phyloP scores from a whole-genome alignment of 2,113 vertebrate genomes.

The Myrmecophaga tridactyla region DNA sequence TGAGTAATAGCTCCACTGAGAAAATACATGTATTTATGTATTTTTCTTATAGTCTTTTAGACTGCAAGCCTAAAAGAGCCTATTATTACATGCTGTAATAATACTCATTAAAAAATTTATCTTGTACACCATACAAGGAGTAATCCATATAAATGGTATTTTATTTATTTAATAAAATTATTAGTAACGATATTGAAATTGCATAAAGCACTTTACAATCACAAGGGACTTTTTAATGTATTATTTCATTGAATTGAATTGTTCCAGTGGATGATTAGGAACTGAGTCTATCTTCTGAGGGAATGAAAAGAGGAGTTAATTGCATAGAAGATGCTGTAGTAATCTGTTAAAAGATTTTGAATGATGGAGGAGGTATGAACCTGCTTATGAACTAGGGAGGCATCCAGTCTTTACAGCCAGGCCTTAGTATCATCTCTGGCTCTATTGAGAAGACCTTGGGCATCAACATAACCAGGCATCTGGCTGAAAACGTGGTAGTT shows the following conservation, averaged over 20 bases:
- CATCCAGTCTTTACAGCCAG: background rate
- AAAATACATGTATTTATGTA: background rate
- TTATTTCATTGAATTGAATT: conserved; percentile 30
- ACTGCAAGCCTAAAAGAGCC: background rate
- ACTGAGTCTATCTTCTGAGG: background rate
- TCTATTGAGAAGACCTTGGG: background rate
- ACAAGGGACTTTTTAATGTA: background rate
- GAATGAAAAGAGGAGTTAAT: background rate
- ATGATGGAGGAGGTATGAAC: background rate
- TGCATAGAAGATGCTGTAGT: background rate
- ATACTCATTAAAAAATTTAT: background rate
- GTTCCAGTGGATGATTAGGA: background rate
- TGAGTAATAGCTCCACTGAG: background rate
- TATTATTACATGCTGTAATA: background rate
- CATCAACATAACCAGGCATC: background rate
- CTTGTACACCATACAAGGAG: background rate
- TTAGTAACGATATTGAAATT: background rate
- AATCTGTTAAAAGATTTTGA: background rate
- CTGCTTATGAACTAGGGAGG: background rate
- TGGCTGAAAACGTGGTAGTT: background rate
- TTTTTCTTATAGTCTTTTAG: background rate
- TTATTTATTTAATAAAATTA: background rate
- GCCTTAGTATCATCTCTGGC: background rate
- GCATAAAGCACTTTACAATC: conserved; percentile 7
- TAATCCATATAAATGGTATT: background rate